Evolutionary conservation across 2,888 invertebrate genomes (phyloP).

Genomic region (Eupithecia abbreviata): DNA sequence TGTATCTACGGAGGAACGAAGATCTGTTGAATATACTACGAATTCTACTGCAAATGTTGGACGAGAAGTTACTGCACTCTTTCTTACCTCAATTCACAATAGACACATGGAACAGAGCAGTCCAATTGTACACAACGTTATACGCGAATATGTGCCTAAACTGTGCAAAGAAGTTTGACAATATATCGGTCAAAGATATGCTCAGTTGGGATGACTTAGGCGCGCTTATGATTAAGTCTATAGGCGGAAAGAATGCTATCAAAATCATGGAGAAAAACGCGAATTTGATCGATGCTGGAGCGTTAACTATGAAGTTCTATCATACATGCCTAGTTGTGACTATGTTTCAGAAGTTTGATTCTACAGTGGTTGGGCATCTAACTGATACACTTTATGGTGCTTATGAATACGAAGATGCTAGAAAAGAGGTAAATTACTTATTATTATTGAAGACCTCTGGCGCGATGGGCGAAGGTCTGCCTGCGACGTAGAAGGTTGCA

Average conservation of each 20-base stretch:
- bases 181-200: slow-evolving; percentile 76
- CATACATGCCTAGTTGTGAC: slow-evolving; percentile 81
- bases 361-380: slow-evolving; percentile 61
- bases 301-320: slow-evolving; percentile 85
- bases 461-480: no score
- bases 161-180: slow-evolving; percentile 80
- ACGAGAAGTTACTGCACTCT: slow-evolving; percentile 81
- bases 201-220: slow-evolving; percentile 85
- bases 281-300: slow-evolving; percentile 80
- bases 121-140: slow-evolving; percentile 82
- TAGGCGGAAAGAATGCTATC: slow-evolving; percentile 84
- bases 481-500: no score
- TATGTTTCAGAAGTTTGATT: slow-evolving; percentile 74
- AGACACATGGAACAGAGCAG: slow-evolving; percentile 84
- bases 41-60: slow-evolving; percentile 85
- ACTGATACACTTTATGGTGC: slow-evolving; percentile 72
- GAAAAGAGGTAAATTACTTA: slow-evolving; percentile 60
- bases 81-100: slow-evolving; percentile 82
- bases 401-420: slow-evolving; percentile 70
- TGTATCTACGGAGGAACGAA: slow-evolving; percentile 77
- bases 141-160: slow-evolving; percentile 85
- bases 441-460: no score
- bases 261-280: slow-evolving; percentile 83
- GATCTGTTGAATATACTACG: slow-evolving; percentile 80
- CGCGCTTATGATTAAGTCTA: slow-evolving; percentile 83